A percentile compares a stretch with the other conserved stretches of the same genome.
These are phyloP conservation scores for Choristoneura rosaceana DNA, from an alignment of 2,888 invertebrate species.

Conservation along the genomic window DNA sequence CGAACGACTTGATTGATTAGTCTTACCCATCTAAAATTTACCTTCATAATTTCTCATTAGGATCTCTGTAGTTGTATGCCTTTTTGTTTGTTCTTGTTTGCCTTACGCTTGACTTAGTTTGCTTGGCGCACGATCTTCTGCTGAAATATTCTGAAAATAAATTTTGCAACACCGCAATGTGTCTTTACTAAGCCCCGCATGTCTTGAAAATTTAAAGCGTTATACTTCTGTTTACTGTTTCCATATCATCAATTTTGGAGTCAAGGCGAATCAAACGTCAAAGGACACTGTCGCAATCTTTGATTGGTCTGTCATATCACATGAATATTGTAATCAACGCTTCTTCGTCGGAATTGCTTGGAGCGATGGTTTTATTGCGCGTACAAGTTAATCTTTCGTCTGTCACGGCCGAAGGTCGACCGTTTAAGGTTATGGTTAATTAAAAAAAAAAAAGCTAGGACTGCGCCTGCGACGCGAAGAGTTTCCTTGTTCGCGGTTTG, in stretches of 20 bases:
- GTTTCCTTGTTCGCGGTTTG: conserved; percentile 71
- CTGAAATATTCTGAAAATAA: too few relatives aligned
- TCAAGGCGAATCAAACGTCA: conserved; percentile 45
- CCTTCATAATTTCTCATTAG: too few relatives aligned
- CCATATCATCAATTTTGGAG: conserved; percentile 41
- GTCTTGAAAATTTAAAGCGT: too few relatives aligned
- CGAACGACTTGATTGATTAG: too few relatives aligned
- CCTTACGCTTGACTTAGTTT: too few relatives aligned
- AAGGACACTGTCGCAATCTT: conserved; percentile 39
- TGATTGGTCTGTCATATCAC: conserved; percentile 39
- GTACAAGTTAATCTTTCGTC: conserved; percentile 63
- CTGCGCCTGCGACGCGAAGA: conserved; percentile 42
- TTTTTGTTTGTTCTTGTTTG: too few relatives aligned
- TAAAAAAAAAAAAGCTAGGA: conserved; percentile 70
- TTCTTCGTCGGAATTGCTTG: conserved; percentile 48
- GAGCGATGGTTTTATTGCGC: conserved; percentile 51
- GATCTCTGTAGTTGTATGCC: too few relatives aligned
- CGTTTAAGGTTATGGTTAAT: conserved; percentile 71
- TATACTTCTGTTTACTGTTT: background rate
- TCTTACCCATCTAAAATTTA: too few relatives aligned
- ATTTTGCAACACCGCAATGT: too few relatives aligned
- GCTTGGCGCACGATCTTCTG: too few relatives aligned
- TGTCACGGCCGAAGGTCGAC: conserved; percentile 65
- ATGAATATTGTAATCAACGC: conserved; percentile 44
- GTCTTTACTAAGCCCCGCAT: too few relatives aligned